Conservation (phyloP, 2,113 vertebrate species). For the Erythrolamprus reginae region DNA sequence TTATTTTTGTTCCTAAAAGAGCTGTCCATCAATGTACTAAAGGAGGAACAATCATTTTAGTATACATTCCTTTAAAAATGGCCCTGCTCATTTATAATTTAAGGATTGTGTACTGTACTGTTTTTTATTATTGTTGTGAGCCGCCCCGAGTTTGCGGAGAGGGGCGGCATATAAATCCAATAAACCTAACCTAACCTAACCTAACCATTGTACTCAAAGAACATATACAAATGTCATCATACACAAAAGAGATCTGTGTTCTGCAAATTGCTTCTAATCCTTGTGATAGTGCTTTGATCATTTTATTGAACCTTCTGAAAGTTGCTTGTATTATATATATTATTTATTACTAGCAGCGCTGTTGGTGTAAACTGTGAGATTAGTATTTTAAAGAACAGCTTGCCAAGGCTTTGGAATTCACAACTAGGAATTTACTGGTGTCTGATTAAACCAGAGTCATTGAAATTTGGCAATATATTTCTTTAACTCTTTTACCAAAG, state of each 20-base stretch:
- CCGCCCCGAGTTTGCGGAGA: too few species aligned
- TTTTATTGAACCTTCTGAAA: conserved; percentile 2
- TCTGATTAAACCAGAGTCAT: neutral
- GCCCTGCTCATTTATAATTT: neutral
- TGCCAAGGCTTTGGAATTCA: neutral
- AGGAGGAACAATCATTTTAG: neutral
- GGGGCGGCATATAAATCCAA: too few species aligned
- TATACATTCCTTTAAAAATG: conserved; percentile 5
- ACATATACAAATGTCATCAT: neutral
- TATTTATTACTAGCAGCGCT: conserved; percentile 21
- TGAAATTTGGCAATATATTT: conserved; percentile 4
- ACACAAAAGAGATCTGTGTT: neutral
- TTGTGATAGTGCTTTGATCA: conserved; percentile 4
- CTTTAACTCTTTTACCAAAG: neutral
- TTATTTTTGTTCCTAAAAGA: neutral
- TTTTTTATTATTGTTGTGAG: too few species aligned
- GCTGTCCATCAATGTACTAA: neutral
- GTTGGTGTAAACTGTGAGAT: neutral
- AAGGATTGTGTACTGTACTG: too few species aligned
- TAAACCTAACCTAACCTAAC: too few species aligned
- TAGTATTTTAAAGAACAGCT: conserved; percentile 11
- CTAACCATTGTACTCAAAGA: conserved; percentile 1
- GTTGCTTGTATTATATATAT: neutral
- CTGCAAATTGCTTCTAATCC: conserved; percentile 29
- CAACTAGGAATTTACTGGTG: conserved; percentile 8